Evolutionary conservation across 2,797 vertebrate genomes (phyloP).

Genomic region (Peromyscus nudipes): DNA sequence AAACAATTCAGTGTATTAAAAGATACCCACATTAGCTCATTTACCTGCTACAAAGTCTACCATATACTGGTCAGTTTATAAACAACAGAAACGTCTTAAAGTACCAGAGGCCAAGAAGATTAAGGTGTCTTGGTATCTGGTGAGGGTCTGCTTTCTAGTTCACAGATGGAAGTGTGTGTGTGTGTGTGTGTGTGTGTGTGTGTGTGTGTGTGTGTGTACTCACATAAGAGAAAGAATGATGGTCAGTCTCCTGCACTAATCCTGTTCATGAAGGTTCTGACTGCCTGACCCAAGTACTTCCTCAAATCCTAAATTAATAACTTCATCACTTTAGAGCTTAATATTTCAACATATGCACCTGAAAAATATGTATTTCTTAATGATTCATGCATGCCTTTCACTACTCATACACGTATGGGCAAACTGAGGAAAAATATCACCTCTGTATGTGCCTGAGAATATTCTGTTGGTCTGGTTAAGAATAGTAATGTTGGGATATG

Average conservation of each 20-base stretch:
- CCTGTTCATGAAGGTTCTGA: not conserved
- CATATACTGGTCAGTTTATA: not conserved
- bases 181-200: not conserved
- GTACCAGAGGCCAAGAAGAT: not conserved
- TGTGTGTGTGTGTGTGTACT: not conserved
- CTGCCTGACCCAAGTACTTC: not conserved
- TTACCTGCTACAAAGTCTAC: not conserved
- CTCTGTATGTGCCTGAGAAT: not conserved
- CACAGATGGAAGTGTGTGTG: not conserved
- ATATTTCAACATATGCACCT: not conserved
- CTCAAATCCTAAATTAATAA: not conserved
- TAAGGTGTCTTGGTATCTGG: not conserved
- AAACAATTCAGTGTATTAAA: slow-evolving; percentile 2
- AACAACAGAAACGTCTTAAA: not conserved
- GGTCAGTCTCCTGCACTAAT: not conserved
- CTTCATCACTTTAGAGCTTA: not conserved
- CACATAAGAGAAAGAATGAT: not conserved
- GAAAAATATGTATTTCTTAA: not conserved
- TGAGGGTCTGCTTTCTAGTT: not conserved
- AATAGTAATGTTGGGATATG: not conserved
- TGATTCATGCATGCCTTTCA: not conserved
- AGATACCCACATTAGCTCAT: not conserved
- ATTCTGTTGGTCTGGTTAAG: slow-evolving; percentile 34
- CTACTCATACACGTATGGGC: not conserved
- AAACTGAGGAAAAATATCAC: not conserved